A percentile compares a stretch with the other conserved stretches of the same genome.
These are phyloP conservation scores for Formica aserva DNA, from an alignment of 2,888 invertebrate genomes.

Conservation along the genomic window DNA sequence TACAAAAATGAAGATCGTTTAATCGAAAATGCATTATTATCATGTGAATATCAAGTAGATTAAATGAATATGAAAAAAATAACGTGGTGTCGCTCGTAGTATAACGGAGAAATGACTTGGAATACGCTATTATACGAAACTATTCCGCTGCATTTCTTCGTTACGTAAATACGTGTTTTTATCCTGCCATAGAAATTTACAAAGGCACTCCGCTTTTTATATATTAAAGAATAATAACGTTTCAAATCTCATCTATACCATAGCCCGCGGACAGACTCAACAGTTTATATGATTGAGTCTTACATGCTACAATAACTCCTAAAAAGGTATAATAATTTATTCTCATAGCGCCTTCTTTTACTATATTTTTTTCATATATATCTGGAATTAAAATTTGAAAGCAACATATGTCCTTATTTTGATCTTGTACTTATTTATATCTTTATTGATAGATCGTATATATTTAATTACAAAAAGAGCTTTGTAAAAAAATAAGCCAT, in stretches of 20 bases:
- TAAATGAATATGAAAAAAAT: constrained; percentile 15
- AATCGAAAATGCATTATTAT: constrained; percentile 17
- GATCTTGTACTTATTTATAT: background rate
- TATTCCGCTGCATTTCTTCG: constrained; percentile 20
- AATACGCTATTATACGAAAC: constrained; percentile 39
- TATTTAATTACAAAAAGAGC: background rate
- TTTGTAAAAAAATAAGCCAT: background rate
- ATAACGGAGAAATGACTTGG: constrained; percentile 14
- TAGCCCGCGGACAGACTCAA: background rate
- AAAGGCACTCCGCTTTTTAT: constrained; percentile 26
- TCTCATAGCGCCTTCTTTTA: background rate
- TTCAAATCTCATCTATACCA: constrained; percentile 9
- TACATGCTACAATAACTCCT: background rate
- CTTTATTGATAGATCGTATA: background rate
- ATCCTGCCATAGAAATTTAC: constrained; percentile 34
- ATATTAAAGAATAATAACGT: constrained; percentile 15
- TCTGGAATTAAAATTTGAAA: background rate
- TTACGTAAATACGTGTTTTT: constrained; percentile 50
- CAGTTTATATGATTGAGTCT: background rate
- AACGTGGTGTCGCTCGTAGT: background rate
- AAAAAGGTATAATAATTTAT: background rate
- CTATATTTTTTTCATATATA: background rate
- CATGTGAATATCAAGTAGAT: constrained; percentile 21
- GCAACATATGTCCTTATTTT: background rate
- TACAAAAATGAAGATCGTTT: constrained; percentile 34